Evolutionary conservation across 1,140 invertebrate species (phyloP), one percentile per base, ranked within the genome.

Genomic region (Arctopsyche grandis): DNA sequence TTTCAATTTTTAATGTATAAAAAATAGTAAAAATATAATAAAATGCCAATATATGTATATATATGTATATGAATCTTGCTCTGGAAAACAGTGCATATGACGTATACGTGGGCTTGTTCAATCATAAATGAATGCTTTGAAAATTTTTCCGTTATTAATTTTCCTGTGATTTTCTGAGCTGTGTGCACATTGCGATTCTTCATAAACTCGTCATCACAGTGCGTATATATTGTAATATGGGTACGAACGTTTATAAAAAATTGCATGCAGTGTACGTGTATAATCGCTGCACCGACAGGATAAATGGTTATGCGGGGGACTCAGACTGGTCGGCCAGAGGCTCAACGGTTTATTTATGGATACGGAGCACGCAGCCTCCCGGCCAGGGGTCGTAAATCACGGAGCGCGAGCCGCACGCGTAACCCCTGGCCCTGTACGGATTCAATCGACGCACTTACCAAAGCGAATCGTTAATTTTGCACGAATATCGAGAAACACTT

Each of bases 291-390:
- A 46, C 43, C 69, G 69, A 71, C 38, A 46, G 69, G 69, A 71
- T 71, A 71, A 71, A 71, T 71, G 69, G 60, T 66, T 66, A 66
- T 66, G 60, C 60, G 24, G 69, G 69, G 69, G 29, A 48, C 44
- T 48, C 69, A 46, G 29, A 24, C 38, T 19, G 38, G 22, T 10
- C 21, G 69, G 29, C 10, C 19, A 52, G 46, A 56, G 22, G 73
- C 52, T 58, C 26, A 24, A 19, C 22, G 73, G 73, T 58, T 75
- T 75, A 75, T 75, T 75, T 75, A 75, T 75, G 73, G 46, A 29
- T 60, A 58, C 73, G 22, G 48, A 60, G 73, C 73, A 75, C 73
- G 73, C 46, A 75, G 73, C 73, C 44, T 75, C 73, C 73, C 14
- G n/a, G 69, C 38, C 43, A 71, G 63, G 24, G 63, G 10, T 66